Percentiles rank a stretch among this genome's conserved stretches.
phyloP scores from a whole-genome alignment of 2,113 vertebrate genomes.

The Cepphus grylle region DNA sequence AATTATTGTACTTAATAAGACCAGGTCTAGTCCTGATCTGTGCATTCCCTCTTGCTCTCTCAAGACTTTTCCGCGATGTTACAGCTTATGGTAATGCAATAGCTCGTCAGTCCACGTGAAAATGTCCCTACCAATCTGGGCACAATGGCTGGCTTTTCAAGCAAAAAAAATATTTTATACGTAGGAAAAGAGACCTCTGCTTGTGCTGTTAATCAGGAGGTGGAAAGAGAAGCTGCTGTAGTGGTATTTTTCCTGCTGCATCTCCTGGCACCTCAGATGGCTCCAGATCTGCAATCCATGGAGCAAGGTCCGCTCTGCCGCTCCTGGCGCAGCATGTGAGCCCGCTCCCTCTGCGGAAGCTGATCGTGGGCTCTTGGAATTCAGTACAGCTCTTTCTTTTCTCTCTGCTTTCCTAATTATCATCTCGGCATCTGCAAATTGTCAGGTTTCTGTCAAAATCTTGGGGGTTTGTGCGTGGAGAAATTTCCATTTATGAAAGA shows the following conservation, averaged over 20 bases:
- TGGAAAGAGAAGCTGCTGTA: background rate
- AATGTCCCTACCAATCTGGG: background rate
- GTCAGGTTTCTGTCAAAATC: conserved; percentile 3
- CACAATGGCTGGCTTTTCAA: background rate
- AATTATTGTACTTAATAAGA: conserved; percentile 30
- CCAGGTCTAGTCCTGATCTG: background rate
- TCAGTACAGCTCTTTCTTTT: background rate
- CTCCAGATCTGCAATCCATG: background rate
- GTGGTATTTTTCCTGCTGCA: background rate
- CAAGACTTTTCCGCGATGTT: background rate
- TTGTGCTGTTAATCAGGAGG: background rate
- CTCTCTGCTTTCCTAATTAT: background rate
- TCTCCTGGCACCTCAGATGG: background rate
- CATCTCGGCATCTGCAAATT: background rate
- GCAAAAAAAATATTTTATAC: background rate
- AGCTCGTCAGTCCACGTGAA: background rate
- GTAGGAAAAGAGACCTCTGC: background rate
- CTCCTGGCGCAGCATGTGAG: background rate
- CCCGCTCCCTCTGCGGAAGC: background rate
- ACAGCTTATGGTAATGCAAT: background rate
- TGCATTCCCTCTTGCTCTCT: background rate
- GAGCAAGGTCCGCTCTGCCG: background rate
- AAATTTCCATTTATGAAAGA: background rate
- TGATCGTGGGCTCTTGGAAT: background rate
- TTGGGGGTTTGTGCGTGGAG: background rate